These are phyloP conservation scores for Drosophila setosimentum DNA, from an alignment of 2,888 invertebrate genomes.

Conservation along the genomic window DNA sequence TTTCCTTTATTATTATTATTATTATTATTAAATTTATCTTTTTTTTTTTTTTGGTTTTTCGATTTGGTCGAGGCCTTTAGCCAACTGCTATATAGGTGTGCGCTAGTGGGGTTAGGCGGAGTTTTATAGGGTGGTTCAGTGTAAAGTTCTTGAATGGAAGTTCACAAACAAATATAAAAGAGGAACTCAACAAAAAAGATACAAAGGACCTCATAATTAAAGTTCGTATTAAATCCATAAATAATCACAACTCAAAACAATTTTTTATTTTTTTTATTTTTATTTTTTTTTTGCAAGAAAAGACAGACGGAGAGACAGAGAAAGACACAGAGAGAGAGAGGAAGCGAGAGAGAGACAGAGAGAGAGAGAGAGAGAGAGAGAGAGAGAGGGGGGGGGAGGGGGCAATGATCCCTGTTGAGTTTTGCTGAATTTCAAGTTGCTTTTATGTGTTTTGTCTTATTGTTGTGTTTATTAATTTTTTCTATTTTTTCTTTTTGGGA, in stretches of 20 bases:
- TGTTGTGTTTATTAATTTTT: conserved; percentile 22
- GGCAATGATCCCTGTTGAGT: conserved; percentile 36
- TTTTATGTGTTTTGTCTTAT: conserved; percentile 51
- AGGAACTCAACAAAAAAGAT: not conserved
- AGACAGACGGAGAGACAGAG: conserved; percentile 22
- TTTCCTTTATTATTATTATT: not conserved
- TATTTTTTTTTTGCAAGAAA: not conserved
- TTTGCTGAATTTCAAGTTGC: conserved; percentile 77
- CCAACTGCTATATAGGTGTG: conserved; percentile 44
- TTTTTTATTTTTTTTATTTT: too few species aligned
- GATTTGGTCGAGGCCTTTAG: conserved; percentile 24
- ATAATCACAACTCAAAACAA: conserved; percentile 9
- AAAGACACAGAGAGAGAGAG: conserved; percentile 20
- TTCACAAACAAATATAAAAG: conserved; percentile 10
- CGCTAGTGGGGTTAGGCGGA: conserved; percentile 45
- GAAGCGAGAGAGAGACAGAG: conserved; percentile 19
- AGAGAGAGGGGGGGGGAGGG: conserved; percentile 11
- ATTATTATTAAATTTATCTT: not conserved
- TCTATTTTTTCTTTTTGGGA: conserved; percentile 18
- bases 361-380: conserved; percentile 18
- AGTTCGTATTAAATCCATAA: conserved; percentile 4
- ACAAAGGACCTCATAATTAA: conserved; percentile 14
- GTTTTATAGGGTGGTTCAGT: conserved; percentile 37
- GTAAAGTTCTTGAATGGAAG: conserved; percentile 24
- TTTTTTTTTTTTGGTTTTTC: not conserved